Conservation (phyloP, 2,113 vertebrate genomes). For the Poicephalus gulielmi region DNA sequence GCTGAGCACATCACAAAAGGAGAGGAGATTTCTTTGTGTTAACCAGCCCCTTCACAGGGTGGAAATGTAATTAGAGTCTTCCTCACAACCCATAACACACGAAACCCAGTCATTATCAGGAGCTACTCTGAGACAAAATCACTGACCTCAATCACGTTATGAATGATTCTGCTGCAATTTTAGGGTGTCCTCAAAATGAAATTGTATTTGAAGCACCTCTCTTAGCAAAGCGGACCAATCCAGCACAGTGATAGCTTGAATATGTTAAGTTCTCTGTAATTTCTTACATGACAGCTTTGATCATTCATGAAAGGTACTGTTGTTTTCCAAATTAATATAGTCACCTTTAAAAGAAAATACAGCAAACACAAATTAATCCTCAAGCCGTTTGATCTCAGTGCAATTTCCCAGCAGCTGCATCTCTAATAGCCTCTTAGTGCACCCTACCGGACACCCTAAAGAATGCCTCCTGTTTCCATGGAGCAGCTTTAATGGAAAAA, state of each 20-base stretch:
- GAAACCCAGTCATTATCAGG: not conserved
- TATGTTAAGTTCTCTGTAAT: not conserved
- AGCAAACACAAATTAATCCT: not conserved
- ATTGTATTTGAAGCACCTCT: not conserved
- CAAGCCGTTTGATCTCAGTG: not conserved
- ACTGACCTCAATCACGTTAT: not conserved
- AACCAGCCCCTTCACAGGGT: not conserved
- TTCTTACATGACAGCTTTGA: slow-evolving; percentile 39
- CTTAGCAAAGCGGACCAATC: not conserved
- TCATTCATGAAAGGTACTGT: slow-evolving; percentile 4
- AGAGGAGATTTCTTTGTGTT: slow-evolving; percentile 31
- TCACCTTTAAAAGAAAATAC: not conserved
- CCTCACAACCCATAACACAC: not conserved
- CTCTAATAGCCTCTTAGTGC: slow-evolving; percentile 47
- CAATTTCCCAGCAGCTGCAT: not conserved
- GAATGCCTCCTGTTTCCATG: not conserved
- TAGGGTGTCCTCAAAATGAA: not conserved
- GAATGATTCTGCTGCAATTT: not conserved
- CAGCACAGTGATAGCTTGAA: not conserved
- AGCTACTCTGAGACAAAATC: slow-evolving; percentile 13
- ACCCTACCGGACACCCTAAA: slow-evolving; percentile 38
- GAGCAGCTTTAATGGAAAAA: not conserved
- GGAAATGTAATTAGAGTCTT: slow-evolving; percentile 4
- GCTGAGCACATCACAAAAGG: slow-evolving; percentile 29
- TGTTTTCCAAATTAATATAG: slow-evolving; percentile 1